Base-by-base conservation (phyloP, 2,113 vertebrate species). In the Ammodytes marinus region DNA sequence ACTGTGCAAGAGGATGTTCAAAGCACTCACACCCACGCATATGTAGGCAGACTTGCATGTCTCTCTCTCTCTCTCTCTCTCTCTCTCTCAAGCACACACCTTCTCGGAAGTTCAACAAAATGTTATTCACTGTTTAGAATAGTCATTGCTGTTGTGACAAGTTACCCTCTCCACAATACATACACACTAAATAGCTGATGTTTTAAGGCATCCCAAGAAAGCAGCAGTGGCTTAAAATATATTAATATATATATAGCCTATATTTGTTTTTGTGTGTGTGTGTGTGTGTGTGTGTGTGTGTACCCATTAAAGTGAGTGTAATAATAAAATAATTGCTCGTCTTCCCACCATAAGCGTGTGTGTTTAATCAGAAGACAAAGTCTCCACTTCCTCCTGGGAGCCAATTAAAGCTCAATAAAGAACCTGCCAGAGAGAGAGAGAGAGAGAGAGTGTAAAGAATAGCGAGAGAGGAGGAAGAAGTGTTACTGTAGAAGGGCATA, bases 321-420 rank as follows among this genome's bases (percentile, higher is more conserved):
- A 90, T 89, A 84, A 90, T 92, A 85, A 86, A 89, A 90, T 90
- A 89, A 90, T 86, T 85, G 86, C 12, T 0, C 54, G 74, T 80
- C 88, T 86, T 85, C 68, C 71, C 75, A 54, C 81, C 86, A 65
- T 84, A 88, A 77, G 85, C 80, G 74, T 79, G 76, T 84, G 79
- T 86, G 88, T 89, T 88, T 91, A 92, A 92, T 92, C 87, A 88
- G 79, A 83, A 89, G 84, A 87, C 89, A 88, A 84, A 75, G 69
- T 82, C 86, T 80, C 57, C 49, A 71, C 69, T 86, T 90, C 80
- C 93, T 91, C 94, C 77, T 74, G 88, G 92, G 94, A 92, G 85
- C 92, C 92, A 94, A 94, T 95, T 94, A 93, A 89, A 91, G 88
- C 82, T 84, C 75, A 84, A 87, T 88, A 90, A 87, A 91, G 82